Evolutionary conservation across 1,140 invertebrate genomes (phyloP).

Genomic region (Gyrodactylus salaris): DNA sequence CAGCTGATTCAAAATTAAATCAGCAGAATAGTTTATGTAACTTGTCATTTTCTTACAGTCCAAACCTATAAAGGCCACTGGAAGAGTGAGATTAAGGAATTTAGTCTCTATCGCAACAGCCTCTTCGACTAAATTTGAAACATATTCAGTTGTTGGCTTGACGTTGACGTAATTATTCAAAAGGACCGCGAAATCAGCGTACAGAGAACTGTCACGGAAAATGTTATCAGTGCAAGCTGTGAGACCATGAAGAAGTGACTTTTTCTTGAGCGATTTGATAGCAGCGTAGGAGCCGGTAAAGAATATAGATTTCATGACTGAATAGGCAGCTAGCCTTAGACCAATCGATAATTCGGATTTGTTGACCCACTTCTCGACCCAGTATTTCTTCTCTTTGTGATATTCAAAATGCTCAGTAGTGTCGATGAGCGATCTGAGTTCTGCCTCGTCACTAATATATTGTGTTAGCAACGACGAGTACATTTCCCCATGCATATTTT

Average conservation of each 20-base stretch:
- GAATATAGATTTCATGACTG: not conserved
- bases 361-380: not conserved
- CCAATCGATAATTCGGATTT: not conserved
- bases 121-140: not conserved
- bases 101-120: not conserved
- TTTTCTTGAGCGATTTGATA: not conserved
- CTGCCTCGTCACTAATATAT: not conserved
- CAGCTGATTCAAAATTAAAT: not conserved
- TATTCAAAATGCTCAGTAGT: not conserved
- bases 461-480: not conserved
- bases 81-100: not conserved
- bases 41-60: not conserved
- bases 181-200: not conserved
- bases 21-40: not conserved
- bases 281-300: not conserved
- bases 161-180: not conserved
- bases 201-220: not conserved
- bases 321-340: not conserved
- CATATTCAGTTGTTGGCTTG: not conserved
- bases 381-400: not conserved
- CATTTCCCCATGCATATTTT: not conserved
- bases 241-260: not conserved
- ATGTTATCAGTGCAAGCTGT: not conserved
- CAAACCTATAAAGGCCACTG: not conserved
- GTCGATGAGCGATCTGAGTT: not conserved